phyloP scores from a whole-genome alignment of 2,113 vertebrate genomes.

The Aramus guarauna region DNA sequence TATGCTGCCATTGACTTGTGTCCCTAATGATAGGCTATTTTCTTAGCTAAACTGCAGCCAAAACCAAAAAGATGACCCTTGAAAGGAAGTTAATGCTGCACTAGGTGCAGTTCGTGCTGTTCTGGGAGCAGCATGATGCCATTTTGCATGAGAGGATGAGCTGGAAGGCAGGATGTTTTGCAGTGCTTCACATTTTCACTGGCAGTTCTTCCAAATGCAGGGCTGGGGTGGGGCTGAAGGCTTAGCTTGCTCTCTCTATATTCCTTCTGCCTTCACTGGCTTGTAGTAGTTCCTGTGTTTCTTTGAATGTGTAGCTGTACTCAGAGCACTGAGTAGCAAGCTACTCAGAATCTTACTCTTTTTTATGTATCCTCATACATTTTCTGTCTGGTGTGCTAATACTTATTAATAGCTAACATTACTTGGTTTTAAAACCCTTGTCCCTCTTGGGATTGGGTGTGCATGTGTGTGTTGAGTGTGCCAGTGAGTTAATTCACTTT shows the following conservation, averaged over 20 bases:
- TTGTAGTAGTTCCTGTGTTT: neutral
- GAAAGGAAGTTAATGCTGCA: neutral
- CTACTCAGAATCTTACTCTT: neutral
- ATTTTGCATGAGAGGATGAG: neutral
- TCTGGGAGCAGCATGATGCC: neutral
- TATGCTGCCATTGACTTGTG: neutral
- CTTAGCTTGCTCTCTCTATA: neutral
- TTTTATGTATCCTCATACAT: rapidly evolving
- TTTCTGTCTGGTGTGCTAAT: neutral
- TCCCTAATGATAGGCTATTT: neutral
- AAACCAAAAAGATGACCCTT: neutral
- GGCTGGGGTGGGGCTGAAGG: neutral
- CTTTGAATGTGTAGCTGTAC: neutral
- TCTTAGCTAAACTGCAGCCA: neutral
- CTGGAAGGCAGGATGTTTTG: neutral
- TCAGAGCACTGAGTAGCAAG: neutral
- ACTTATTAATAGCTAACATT: neutral
- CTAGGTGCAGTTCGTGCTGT: neutral
- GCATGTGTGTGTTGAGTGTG: neutral
- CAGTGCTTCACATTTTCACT: neutral
- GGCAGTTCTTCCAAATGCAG: neutral
- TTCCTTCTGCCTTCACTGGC: neutral
- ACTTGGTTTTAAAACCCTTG: neutral
- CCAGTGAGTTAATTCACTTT: neutral
- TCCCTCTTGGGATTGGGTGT: neutral